Percentiles rank a stretch among this genome's conserved stretches.
Conservation (phyloP, 2,888 invertebrate species). For the Microplitis manilae region DNA sequence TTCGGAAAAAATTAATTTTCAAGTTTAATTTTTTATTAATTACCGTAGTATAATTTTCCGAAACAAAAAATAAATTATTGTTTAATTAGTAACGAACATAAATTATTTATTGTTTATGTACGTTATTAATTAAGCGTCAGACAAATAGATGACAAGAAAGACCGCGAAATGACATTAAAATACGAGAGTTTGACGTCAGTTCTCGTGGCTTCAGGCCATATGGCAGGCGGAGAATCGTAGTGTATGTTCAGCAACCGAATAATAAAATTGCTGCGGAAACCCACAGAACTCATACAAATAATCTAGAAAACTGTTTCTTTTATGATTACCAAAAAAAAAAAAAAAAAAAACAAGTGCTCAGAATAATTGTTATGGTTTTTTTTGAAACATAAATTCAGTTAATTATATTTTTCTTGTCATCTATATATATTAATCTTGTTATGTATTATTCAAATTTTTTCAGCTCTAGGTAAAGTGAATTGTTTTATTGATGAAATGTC, state of each 20-base stretch:
- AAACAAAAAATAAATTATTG: not conserved
- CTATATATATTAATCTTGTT: conserved; percentile 8
- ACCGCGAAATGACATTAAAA: not conserved
- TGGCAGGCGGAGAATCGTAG: conserved; percentile 16
- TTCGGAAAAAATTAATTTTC: not conserved
- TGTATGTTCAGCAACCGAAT: conserved; percentile 1
- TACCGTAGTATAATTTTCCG: not conserved
- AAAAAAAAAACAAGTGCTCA: not conserved
- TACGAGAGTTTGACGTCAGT: not conserved
- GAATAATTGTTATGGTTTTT: not conserved
- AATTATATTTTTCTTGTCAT: conserved; percentile 2
- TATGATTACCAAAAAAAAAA: not conserved
- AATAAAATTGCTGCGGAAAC: conserved; percentile 30
- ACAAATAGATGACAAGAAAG: conserved; percentile 23
- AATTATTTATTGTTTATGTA: not conserved
- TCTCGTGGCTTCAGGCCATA: conserved; percentile 26
- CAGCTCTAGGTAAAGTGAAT: not conserved
- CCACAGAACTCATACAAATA: conserved; percentile 13
- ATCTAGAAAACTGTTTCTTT: not conserved
- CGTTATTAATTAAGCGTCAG: not conserved
- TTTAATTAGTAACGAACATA: not conserved
- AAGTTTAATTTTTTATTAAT: not conserved
- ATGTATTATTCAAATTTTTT: not conserved
- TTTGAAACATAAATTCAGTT: not conserved
- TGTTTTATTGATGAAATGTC: not conserved